Base-by-base conservation (phyloP, 1,140 invertebrate genomes). In the Heterodera schachtii region DNA sequence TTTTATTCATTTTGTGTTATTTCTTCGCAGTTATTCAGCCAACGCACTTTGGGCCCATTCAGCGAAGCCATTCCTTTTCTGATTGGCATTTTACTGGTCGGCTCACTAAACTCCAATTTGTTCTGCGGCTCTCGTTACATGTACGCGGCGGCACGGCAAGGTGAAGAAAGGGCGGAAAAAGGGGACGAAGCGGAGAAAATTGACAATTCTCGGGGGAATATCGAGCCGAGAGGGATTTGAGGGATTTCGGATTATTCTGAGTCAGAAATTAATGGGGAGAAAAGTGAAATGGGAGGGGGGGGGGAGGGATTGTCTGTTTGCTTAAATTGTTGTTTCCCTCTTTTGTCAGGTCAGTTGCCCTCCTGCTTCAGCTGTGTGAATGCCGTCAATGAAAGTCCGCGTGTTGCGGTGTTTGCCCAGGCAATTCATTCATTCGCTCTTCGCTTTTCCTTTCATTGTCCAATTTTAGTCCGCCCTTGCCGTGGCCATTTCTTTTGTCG, bases 101-200 rank as follows among this genome's bases (percentile, higher is more conserved):
- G 88, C 16, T 90, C 88, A 41, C 79, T 89, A 47, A 89, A 89
- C 81, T 86, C 87, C 16, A 89, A 90, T 69, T 70, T 89, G 46
- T 89, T 89, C 78, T 90, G 81, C 60, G 88, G 87, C 46, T 88
- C 86, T 73, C 74, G 87, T 41, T 89, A 90, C 76, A 90, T 90
- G 89, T 90, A 85, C 79, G 89, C 90, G 21, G 90, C 89, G 6
- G 89, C 89, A 19, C 85, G 84, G 80, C 86, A 90, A 80, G 89
- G 89, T 21, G 47, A 78, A 49, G 49, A 52, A 11, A 52, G 49
- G 49, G 49, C 2, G 49, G 49, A 11, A 52, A 11, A 52, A 11
- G 11, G 49, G 6, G 49, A 11, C 6, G 49, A 11, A 52, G 49
- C 6, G 49, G 49, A 52, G 49, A 52, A 31, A 31, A 31, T 31